Percentiles rank a stretch among this genome's conserved stretches.
phyloP scores from a whole-genome alignment of 2,888 invertebrate genomes.

The Corythucha ciliata region DNA sequence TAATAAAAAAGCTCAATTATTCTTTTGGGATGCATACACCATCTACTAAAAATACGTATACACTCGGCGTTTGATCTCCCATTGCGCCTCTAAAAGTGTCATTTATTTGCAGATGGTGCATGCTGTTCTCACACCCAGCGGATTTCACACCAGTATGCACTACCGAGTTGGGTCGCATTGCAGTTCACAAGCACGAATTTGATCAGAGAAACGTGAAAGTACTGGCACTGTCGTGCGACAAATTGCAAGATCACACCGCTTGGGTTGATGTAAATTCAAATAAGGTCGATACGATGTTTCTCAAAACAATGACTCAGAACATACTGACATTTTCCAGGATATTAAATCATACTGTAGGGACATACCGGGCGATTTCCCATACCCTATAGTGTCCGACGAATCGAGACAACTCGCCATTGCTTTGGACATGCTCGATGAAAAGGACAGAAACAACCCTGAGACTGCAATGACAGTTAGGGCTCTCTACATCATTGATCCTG shows the following conservation, averaged over 20 bases:
- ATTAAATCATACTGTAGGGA: conserved; percentile 60
- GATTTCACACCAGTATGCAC: conserved; percentile 88
- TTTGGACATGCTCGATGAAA: conserved; percentile 71
- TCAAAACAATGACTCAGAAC: too few relatives aligned
- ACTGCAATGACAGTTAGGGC: conserved; percentile 62
- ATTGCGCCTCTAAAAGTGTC: too few relatives aligned
- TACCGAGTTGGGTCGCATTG: conserved; percentile 70
- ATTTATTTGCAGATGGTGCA: conserved; percentile 59
- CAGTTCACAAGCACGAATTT: conserved; percentile 59
- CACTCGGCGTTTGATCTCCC: too few relatives aligned
- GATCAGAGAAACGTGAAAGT: conserved; percentile 62
- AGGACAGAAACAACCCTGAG: conserved; percentile 55
- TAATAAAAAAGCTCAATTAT: too few relatives aligned
- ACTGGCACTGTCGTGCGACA: conserved; percentile 71
- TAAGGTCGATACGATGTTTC: too few relatives aligned
- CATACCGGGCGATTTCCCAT: conserved; percentile 64
- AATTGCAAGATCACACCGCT: conserved; percentile 58
- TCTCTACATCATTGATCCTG: conserved; percentile 71
- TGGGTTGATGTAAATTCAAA: conserved; percentile 56
- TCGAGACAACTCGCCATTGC: conserved; percentile 58
- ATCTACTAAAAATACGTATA: too few relatives aligned
- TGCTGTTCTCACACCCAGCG: conserved; percentile 78
- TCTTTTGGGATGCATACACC: too few relatives aligned
- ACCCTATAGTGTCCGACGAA: conserved; percentile 73
- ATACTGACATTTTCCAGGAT: conserved; percentile 46